Conservation (phyloP, 2,797 vertebrate genomes). For the Pipistrellus pipistrellus region DNA sequence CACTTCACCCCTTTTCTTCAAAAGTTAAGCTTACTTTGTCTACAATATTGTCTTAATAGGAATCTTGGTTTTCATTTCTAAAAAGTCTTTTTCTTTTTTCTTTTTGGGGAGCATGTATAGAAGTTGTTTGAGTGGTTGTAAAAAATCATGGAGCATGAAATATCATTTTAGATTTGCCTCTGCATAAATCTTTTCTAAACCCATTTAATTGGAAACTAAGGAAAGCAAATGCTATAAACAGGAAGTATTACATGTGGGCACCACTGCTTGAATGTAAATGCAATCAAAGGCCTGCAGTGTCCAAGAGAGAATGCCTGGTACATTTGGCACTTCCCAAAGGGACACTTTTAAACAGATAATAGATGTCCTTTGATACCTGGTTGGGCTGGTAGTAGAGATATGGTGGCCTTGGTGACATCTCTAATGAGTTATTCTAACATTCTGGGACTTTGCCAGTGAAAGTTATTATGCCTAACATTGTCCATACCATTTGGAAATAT, state of each 20-base stretch:
- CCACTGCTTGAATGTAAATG: background rate
- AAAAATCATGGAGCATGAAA: background rate
- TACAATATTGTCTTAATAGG: background rate
- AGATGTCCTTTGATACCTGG: background rate
- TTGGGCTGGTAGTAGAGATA: background rate
- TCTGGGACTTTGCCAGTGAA: background rate
- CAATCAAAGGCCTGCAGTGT: background rate
- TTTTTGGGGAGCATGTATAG: background rate
- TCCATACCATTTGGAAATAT: fast-evolving
- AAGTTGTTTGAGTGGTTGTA: background rate
- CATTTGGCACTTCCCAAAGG: background rate
- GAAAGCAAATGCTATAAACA: constrained; percentile 27
- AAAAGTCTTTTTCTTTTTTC: background rate
- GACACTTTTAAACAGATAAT: background rate
- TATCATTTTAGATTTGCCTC: constrained; percentile 30
- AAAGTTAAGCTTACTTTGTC: background rate
- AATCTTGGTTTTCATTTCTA: constrained; percentile 7
- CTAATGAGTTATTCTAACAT: background rate
- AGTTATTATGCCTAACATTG: background rate
- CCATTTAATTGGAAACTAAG: constrained; percentile 55
- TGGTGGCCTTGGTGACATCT: no score
- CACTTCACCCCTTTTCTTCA: background rate
- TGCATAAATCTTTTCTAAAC: constrained; percentile 26
- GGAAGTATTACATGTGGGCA: background rate
- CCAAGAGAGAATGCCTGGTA: background rate